These are phyloP conservation scores for Alouatta palliata DNA, from an alignment of 2,113 vertebrate genomes.

Conservation along the genomic window DNA sequence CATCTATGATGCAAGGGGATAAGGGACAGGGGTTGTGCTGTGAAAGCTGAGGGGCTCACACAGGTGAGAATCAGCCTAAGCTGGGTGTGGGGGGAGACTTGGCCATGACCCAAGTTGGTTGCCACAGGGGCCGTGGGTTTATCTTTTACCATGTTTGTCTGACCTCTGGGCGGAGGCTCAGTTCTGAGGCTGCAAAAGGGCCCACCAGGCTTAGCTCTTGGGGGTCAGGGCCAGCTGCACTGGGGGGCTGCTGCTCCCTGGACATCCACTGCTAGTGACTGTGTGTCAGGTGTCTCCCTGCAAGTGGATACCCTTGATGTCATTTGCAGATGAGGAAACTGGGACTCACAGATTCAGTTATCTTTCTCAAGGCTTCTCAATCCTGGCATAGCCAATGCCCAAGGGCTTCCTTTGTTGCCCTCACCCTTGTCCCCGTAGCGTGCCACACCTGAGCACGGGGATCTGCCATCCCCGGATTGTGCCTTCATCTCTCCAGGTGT, in stretches of 20 bases:
- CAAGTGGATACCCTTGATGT: neutral
- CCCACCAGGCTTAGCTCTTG: neutral
- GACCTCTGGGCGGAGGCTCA: neutral
- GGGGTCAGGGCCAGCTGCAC: neutral
- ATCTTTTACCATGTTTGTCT: neutral
- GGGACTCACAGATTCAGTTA: neutral
- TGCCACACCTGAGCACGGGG: neutral
- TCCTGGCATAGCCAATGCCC: neutral
- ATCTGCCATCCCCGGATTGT: accelerated
- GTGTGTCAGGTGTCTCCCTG: neutral
- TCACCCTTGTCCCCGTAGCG: neutral
- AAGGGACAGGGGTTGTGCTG: no score
- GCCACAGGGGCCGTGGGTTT: neutral
- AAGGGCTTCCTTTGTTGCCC: neutral
- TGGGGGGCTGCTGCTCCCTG: neutral
- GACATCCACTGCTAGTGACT: neutral
- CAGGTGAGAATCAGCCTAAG: accelerated
- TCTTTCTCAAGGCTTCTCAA: neutral
- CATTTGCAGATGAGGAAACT: neutral
- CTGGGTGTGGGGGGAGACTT: accelerated
- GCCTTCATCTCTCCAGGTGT: neutral
- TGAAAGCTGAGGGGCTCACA: neutral
- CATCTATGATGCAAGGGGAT: neutral
- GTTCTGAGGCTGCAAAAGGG: neutral
- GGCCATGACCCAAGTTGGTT: neutral